Percentiles rank a stretch among this genome's conserved stretches.
Evolutionary conservation across 2,888 invertebrate species (phyloP).

Genomic region (Aspidiotus destructor): DNA sequence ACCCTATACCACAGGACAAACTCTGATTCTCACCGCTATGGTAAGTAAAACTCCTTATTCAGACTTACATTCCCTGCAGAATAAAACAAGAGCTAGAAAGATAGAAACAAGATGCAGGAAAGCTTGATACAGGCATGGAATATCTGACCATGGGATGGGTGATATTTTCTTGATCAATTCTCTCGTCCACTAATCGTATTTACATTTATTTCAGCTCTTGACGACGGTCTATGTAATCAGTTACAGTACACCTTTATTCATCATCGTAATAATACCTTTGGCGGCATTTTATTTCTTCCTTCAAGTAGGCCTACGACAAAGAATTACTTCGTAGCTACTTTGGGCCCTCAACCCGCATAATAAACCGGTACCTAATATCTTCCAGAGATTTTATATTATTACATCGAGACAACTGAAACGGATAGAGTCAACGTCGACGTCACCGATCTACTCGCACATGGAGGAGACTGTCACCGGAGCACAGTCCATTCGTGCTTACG

Average conservation of each 20-base stretch:
- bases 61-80: no score
- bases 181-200: no score
- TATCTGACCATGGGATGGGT: no score
- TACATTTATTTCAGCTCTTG: conserved; percentile 56
- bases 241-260: conserved; percentile 71
- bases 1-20: conserved; percentile 42
- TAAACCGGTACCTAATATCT: background rate
- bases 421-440: conserved; percentile 83
- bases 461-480: conserved; percentile 83
- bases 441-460: conserved; percentile 95
- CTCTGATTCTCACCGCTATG: no score
- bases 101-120: no score
- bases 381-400: conserved; percentile 84
- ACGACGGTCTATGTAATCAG: conserved; percentile 80
- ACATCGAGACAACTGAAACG: conserved; percentile 89
- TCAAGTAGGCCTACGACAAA: conserved; percentile 42
- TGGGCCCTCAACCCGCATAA: no score
- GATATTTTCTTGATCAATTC: no score
- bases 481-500: conserved; percentile 76
- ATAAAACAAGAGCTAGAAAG: no score
- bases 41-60: no score
- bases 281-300: conserved; percentile 72
- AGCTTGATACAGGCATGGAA: no score
- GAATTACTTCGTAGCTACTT: no score
- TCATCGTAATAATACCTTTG: conserved; percentile 69